Base-by-base conservation (phyloP, 2,888 invertebrate genomes). In the Sminthurides aquaticus region DNA sequence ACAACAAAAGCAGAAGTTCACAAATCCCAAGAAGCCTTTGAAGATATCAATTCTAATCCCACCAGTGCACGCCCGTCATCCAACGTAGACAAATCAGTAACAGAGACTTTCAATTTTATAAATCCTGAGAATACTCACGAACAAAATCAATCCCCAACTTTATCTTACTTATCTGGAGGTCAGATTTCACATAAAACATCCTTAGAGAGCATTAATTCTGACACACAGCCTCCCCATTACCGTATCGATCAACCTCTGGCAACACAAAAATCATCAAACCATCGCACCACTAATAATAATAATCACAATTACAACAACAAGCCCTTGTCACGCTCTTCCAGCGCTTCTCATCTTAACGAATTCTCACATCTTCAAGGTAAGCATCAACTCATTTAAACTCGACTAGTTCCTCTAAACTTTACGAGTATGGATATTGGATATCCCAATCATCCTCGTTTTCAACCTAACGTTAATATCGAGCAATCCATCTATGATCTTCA, bases 1-100 rank as follows among this genome's bases (percentile, higher is more conserved):
- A 73, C 72, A n/a, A 73, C 72, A 1, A 55, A 70, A n/a, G 72
- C 69, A 1, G 69, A 73, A 64, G 72, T 73, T 3, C 71, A 71
- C 49, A 66, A 71, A 20, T 54, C 64, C 1, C 58, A 64, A 34
- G 64, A 58, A 43, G 1, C 43, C n/a, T 18, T 52, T 5, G 64
- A 64, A 20, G 64, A 64, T n/a, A 2, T 49, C 26, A 57, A 48
- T 49, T 43, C 27, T 11, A 60, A 60, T n/a, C 34, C 20, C 5
- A 20, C 5, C 20, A 20, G 20, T 20, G 20, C 52, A 15, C 43
- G 43, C 5, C 22, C 52, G 52, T 20, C 22, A 18, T 15, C 52
- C 18, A 15, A 8, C 22, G 52, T 52, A 15, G 52, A 52, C 20
- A 22, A 52, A 20, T 20, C 52, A 8, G 8, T 52, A 20, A 18